Percentiles rank a stretch among this genome's conserved stretches.
Evolutionary conservation across 2,113 vertebrate species (phyloP).

Genomic region (Seriola dumerili): DNA sequence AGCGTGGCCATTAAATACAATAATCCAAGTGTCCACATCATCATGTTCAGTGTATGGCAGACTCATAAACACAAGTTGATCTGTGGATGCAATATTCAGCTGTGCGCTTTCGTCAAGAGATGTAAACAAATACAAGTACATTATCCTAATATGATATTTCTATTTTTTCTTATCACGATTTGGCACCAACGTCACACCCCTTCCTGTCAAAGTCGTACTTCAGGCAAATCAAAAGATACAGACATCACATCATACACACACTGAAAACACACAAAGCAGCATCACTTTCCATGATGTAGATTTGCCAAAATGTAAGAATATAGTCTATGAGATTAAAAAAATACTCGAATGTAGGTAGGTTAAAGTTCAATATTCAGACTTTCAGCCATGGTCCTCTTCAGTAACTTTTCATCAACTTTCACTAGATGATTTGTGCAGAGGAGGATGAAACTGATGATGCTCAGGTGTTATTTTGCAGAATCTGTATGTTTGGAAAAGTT

Average conservation of each 20-base stretch:
- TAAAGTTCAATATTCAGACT: too few relatives aligned
- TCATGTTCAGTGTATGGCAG: not conserved
- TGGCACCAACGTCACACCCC: not conserved
- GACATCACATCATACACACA: too few relatives aligned
- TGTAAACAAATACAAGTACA: not conserved
- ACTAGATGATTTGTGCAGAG: too few relatives aligned
- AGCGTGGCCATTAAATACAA: slow-evolving; percentile 24
- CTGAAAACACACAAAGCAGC: too few relatives aligned
- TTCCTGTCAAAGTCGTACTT: not conserved
- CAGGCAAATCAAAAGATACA: not conserved
- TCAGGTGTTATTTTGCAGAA: not conserved
- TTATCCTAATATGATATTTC: not conserved
- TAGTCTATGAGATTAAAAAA: too few relatives aligned
- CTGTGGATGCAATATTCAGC: not conserved
- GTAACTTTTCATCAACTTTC: too few relatives aligned
- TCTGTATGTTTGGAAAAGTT: not conserved
- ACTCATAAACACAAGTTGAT: not conserved
- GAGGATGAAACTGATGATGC: too few relatives aligned
- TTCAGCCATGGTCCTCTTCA: too few relatives aligned
- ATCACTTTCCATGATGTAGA: not conserved
- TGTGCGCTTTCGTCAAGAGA: not conserved
- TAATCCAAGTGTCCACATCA: not conserved
- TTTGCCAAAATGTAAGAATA: not conserved
- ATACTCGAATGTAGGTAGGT: too few relatives aligned
- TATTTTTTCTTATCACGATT: not conserved